These are phyloP conservation scores for Ladona fulva DNA, from an alignment of 1,140 invertebrate species.

Conservation along the genomic window DNA sequence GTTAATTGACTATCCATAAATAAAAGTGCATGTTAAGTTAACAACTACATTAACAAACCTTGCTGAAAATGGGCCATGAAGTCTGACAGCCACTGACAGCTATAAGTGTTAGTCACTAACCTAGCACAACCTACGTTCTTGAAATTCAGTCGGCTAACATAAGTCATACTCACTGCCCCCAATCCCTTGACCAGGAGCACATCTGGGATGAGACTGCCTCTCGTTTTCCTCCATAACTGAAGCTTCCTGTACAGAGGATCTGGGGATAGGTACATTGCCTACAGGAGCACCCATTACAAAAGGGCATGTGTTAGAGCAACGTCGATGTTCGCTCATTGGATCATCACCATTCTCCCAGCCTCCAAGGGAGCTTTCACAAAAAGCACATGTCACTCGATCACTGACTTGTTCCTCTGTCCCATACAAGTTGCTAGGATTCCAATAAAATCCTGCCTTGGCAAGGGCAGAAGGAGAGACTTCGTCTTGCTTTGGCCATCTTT, in stretches of 20 bases:
- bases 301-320: constrained; percentile 59
- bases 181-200: not conserved
- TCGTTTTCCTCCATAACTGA: constrained; percentile 23
- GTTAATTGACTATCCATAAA: too few relatives aligned
- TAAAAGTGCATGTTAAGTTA: not conserved
- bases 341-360: constrained; percentile 63
- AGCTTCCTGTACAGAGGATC: constrained; percentile 48
- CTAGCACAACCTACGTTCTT: not conserved
- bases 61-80: not conserved
- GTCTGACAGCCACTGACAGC: too few relatives aligned
- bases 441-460: constrained; percentile 72
- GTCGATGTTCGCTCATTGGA: constrained; percentile 64
- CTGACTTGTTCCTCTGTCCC: constrained; percentile 31
- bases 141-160: not conserved
- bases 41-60: not conserved
- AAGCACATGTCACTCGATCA: constrained; percentile 71
- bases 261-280: constrained; percentile 50
- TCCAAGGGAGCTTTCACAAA: constrained; percentile 60
- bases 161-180: not conserved
- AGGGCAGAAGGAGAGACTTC: constrained; percentile 54
- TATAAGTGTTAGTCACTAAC: not conserved
- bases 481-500: constrained; percentile 50
- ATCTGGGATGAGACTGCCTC: not conserved
- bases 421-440: not conserved
- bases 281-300: constrained; percentile 46